Evolutionary conservation across 2,888 invertebrate genomes (phyloP), one percentile per base, ranked within the genome.

Genomic region (Pterostichus niger): DNA sequence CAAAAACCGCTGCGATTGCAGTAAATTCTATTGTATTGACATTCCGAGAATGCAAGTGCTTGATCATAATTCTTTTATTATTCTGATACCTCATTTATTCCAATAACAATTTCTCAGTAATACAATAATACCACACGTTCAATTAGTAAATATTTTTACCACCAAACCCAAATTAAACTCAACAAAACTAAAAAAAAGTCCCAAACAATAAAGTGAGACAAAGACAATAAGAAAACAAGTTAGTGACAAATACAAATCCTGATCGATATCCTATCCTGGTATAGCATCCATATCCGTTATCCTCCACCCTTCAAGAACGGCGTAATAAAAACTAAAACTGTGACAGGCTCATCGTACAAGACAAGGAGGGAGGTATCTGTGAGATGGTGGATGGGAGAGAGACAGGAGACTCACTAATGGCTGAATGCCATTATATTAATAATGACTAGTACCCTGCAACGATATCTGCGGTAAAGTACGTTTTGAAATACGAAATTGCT

Each of bases 401-500:
- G 84, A 86, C 84, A 64, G 84, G 78, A 84, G 68, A 84, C 78
- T 59, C 83, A 84, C 85, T 86, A 86, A 86, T 86, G 86, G 86
- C 85, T 84, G 86, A 86, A 86, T 86, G 85, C 86, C 86, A 86
- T 86, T 86, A 82, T 82, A 86, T 86, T 86, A 86, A 86, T 86
- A 86, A 86, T 86, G 86, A 86, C 85, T 85, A 84, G 82, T 71
- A 82, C 82, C 84, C 79, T 84, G 86, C 84, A 84, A 85, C 84
- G 85, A 85, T 86, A 86, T 86, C 85, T 85, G 85, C 84, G 85
- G 84, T 83, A 84, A 85, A 86, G 86, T 86, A 84, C 86, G 85
- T 86, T 86, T 84, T 85, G 83, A 85, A 85, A 86, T 85, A 86
- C 85, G 85, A 84, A 85, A 85, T 85, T 84, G 84, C 85, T 84